Evolutionary conservation across 2,888 invertebrate genomes (phyloP).

Genomic region (Pseudococcus longispinus): DNA sequence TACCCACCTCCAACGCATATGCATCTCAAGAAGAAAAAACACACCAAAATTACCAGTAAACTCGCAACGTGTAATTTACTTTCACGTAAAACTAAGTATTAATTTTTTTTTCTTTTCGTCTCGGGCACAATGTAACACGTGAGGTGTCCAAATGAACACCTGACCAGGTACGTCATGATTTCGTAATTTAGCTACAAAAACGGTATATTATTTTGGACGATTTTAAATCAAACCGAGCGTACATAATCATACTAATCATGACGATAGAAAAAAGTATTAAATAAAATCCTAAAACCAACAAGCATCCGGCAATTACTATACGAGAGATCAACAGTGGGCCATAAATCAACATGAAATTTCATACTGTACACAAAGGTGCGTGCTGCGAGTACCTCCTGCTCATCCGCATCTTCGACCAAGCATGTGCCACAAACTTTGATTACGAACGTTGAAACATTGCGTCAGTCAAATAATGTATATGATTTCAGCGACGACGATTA

Average conservation of each 20-base stretch:
- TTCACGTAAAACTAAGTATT: background rate
- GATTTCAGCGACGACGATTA: too few species aligned
- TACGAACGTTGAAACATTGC: too few species aligned
- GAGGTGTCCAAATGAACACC: background rate
- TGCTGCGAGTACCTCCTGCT: background rate
- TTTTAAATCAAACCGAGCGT: background rate
- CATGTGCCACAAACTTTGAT: background rate
- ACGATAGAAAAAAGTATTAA: background rate
- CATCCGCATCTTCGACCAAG: background rate
- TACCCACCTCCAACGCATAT: background rate
- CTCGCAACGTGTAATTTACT: background rate
- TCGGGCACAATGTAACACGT: background rate
- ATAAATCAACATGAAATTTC: slow-evolving; percentile 17
- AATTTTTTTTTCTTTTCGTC: background rate
- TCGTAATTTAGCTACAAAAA: background rate
- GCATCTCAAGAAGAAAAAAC: background rate
- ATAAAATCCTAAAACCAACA: slow-evolving; percentile 13
- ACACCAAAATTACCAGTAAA: background rate
- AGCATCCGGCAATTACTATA: background rate
- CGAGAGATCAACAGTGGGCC: background rate
- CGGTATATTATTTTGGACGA: background rate
- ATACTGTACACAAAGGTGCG: background rate
- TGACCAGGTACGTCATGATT: background rate
- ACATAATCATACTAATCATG: background rate
- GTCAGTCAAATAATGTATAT: too few species aligned